A percentile compares a stretch with the other conserved stretches of the same genome.
Conservation (phyloP, 2,113 vertebrate genomes). For the Oreotrochilus melanogaster region DNA sequence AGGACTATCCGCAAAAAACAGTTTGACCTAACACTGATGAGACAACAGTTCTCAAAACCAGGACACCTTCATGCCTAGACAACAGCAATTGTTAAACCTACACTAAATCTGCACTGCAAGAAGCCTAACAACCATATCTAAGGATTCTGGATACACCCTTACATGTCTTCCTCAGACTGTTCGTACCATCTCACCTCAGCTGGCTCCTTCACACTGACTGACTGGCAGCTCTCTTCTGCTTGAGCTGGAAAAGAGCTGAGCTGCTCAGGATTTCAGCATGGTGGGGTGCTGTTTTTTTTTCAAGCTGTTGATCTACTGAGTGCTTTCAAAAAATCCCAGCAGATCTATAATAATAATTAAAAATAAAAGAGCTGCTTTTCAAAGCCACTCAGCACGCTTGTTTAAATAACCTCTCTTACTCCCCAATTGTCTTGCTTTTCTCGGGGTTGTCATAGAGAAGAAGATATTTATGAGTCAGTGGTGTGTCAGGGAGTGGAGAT, state of each 20-base stretch:
- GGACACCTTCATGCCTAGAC: background rate
- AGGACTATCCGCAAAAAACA: background rate
- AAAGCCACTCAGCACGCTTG: background rate
- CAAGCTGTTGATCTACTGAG: background rate
- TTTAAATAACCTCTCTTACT: slow-evolving; percentile 43
- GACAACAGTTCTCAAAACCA: background rate
- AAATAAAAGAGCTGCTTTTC: background rate
- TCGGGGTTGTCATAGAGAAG: slow-evolving; percentile 29
- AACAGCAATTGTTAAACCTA: background rate
- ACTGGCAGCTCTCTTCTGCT: background rate
- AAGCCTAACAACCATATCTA: background rate
- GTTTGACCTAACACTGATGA: background rate
- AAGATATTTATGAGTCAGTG: slow-evolving; percentile 9
- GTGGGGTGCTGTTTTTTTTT: too few species aligned
- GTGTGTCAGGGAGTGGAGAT: background rate
- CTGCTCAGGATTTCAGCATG: background rate
- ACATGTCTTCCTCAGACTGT: background rate
- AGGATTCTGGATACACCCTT: background rate
- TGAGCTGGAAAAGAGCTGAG: background rate
- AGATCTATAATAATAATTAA: background rate
- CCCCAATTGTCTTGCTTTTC: slow-evolving; percentile 21
- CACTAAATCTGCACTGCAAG: background rate
- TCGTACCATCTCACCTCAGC: background rate
- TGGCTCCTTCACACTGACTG: background rate
- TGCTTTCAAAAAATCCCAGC: background rate